Base-by-base conservation (phyloP, 2,113 vertebrate species). In the Herpailurus yagouaroundi region DNA sequence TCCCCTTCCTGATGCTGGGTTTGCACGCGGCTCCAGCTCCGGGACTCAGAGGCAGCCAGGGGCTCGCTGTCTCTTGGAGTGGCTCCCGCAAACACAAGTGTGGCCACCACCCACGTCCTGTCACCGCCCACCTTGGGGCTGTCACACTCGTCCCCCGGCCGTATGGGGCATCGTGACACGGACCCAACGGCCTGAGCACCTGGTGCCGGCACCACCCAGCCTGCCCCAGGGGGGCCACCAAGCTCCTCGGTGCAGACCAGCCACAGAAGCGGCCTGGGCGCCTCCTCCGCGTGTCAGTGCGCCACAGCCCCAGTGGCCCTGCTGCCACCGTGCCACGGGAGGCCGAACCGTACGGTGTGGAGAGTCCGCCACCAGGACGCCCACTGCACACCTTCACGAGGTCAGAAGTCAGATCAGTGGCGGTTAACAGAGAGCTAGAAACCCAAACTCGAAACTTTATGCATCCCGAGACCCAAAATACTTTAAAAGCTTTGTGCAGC, bases 311-410 rank as follows among this genome's bases (percentile, higher is more conserved):
- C 69, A 41, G 14, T 15, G 64, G 31, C 14, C 64, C 64, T 33
- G 31, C 31, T 68, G 11, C 23, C 36, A 5, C 11, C 10, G 0
- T 7, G 0, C 41, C 29, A 14, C 13, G 8, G 41, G 27, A 16
- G 27, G 27, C 74, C 27, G 4, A 25, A 15, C 45, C 27, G 29
- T 4, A 50, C 45, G 5, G 45, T 19, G 29, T 4, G 29, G 16
- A 79, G 45, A 50, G 76, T 4, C 71, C 21, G 2, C 23, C 74
- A 50, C 45, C 27, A 2, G 27, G 45, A 50, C 2, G 45, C 31
- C 74, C 31, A 21, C 16, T 2, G 4, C 29, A 33, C 9, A 4
- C 25, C 73, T 76, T 76, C 73, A 27, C 25, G 3, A 45, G 41
- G 25, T 45, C 41, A 14, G 31, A 52, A 31, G 31, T 52, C 77